phyloP scores from a whole-genome alignment of 2,888 invertebrate species.

The Cantharis rufa region DNA sequence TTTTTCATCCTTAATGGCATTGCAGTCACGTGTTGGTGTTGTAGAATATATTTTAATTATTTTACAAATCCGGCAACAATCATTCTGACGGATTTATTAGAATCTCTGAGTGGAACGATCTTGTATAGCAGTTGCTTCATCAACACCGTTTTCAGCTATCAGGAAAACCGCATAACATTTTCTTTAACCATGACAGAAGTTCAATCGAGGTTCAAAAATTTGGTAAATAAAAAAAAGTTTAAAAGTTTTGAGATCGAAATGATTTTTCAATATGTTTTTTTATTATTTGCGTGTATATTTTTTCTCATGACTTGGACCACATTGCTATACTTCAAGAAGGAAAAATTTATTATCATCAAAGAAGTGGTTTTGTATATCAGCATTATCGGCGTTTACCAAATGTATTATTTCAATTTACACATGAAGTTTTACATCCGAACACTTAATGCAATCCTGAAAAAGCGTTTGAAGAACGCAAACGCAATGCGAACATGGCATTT shows the following conservation, averaged over 20 bases:
- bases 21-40: neutral
- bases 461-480: neutral
- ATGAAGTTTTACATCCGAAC: neutral
- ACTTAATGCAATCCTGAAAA: neutral
- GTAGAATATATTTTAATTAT: neutral
- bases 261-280: neutral
- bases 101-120: neutral
- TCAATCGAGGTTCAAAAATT: neutral
- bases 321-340: neutral
- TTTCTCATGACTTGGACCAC: neutral
- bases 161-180: neutral
- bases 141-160: neutral
- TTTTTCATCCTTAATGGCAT: neutral
- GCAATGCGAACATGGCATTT: neutral
- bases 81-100: neutral
- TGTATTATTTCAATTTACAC: conserved; percentile 5
- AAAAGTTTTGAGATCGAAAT: neutral
- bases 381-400: neutral
- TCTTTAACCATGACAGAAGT: neutral
- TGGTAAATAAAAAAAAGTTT: neutral
- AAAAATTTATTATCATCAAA: neutral
- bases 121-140: neutral
- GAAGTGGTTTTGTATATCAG: neutral
- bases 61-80: neutral
- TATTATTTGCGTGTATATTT: neutral